A percentile compares a stretch with the other conserved stretches of the same genome.
Conservation (phyloP, 2,888 invertebrate species). For the Drosophila subquinaria region DNA sequence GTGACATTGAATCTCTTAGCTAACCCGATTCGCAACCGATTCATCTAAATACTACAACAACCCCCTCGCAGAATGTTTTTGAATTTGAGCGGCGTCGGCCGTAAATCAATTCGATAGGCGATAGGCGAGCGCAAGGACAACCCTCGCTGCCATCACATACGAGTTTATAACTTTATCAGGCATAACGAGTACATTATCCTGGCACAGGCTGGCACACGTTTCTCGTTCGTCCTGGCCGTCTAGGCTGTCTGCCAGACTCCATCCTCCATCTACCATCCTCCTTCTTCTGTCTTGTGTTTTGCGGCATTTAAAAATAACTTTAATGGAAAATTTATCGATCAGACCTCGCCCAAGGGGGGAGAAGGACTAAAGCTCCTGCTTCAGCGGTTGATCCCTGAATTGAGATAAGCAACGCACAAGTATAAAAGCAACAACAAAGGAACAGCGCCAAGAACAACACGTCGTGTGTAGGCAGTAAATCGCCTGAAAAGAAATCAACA, state of each 20-base stretch:
- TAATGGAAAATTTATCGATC: constrained; percentile 85
- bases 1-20: not conserved
- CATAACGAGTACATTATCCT: constrained; percentile 84
- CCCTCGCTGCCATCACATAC: constrained; percentile 63
- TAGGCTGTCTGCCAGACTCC: constrained; percentile 9
- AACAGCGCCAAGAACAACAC: constrained; percentile 30
- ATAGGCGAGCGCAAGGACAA: constrained; percentile 30
- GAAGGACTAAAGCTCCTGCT: constrained; percentile 30
- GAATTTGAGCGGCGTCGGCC: constrained; percentile 57
- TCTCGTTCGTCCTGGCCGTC: constrained; percentile 19
- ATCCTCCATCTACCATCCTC: constrained; percentile 8
- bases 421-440: constrained; percentile 52
- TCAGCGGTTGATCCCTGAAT: constrained; percentile 53
- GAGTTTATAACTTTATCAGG: constrained; percentile 84
- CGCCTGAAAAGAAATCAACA: constrained; percentile 79
- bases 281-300: constrained; percentile 60
- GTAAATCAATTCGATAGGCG: constrained; percentile 74
- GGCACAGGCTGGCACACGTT: constrained; percentile 74
- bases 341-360: constrained; percentile 49
- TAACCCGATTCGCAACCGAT: constrained; percentile 10
- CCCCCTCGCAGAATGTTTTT: constrained; percentile 20
- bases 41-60: not conserved
- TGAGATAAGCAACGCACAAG: constrained; percentile 73
- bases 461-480: constrained; percentile 74
- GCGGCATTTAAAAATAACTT: constrained; percentile 83